Conservation (phyloP, 2,113 vertebrate species). For the Plectropomus leopardus region DNA sequence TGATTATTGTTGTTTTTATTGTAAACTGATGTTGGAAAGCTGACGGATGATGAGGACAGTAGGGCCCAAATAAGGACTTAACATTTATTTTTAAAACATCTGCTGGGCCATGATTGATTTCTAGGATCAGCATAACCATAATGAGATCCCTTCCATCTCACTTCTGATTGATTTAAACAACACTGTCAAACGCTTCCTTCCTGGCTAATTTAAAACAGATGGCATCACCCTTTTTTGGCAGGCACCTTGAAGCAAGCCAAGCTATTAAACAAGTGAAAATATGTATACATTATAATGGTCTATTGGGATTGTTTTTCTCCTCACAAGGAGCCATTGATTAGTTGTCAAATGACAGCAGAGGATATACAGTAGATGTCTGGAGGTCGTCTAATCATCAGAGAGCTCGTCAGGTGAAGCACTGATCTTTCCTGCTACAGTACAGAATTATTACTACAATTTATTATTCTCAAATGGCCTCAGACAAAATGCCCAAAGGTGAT, state of each 20-base stretch:
- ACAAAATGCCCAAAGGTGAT: conserved; percentile 12
- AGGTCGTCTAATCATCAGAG: conserved; percentile 56
- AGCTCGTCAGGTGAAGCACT: conserved; percentile 2
- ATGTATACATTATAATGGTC: conserved; percentile 71
- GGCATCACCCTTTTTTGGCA: conserved; percentile 70
- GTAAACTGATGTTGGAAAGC: conserved; percentile 25
- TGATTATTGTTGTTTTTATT: conserved; percentile 21
- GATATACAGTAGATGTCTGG: conserved; percentile 44
- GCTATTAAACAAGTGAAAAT: conserved; percentile 66
- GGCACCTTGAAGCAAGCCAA: conserved; percentile 49
- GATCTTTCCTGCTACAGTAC: conserved; percentile 1
- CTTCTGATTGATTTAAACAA: conserved; percentile 77
- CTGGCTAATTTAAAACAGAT: conserved; percentile 77
- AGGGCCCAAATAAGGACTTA: conserved; percentile 40
- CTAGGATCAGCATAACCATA: conserved; percentile 54
- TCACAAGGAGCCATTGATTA: conserved; percentile 69
- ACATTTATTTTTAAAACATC: conserved; percentile 45
- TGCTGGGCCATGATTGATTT: conserved; percentile 65
- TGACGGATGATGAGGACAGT: conserved; percentile 42
- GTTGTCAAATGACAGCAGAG: conserved; percentile 65
- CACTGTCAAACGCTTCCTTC: conserved; percentile 61
- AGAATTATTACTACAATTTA: not conserved
- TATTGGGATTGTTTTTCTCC: conserved; percentile 64
- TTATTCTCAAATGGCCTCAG: conserved; percentile 39
- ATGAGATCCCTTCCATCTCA: conserved; percentile 55